Base-by-base conservation (phyloP, 1,140 invertebrate species). In the Delia radicum region DNA sequence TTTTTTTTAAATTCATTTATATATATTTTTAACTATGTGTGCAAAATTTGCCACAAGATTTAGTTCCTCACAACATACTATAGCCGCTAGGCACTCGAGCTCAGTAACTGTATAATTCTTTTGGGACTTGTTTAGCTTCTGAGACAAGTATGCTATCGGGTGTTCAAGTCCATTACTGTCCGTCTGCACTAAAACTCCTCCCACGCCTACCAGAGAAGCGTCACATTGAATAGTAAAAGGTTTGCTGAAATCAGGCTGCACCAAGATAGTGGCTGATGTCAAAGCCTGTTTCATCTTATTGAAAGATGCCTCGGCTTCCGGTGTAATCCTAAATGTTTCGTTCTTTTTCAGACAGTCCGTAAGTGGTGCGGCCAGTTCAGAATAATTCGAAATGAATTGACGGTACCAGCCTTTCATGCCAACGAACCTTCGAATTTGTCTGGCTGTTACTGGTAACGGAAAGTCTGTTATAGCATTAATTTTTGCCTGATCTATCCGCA, bases 361-460 rank as follows among this genome's bases (percentile, higher is more conserved):
- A 4, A 74, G 65, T 0, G 87, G 86, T 18, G 78, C 73, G 26
- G 87, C 80, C 10, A 85, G 48, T 0, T 77, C 73, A 0, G 87
- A 79, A 78, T 89, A 89, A 78, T 88, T 78, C 10, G 79, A 77
- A 46, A 89, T 83, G 76, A 88, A 89, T 7, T 79, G 69, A 3
- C 85, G 74, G 74, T 88, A 88, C 77, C 86, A 88, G 3, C 80
- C 80, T 0, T 85, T 79, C 71, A 89, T 82, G 2, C 87, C 88
- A 3, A 88, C 77, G 76, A 89, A 88, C 62, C 85, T 73, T 28
- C 82, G 73, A 2, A 84, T 75, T 71, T 85, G 79, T 26, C 79
- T 81, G 0, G 74, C 55, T 0, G 76, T 81, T 73, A 69, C 79
- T 4, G 82, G 83, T 18, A 78, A 2, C 12, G 80, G 81, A 3